Evolutionary conservation across 2,797 vertebrate species (phyloP).

Genomic region (Scomberomorus guttatus): DNA sequence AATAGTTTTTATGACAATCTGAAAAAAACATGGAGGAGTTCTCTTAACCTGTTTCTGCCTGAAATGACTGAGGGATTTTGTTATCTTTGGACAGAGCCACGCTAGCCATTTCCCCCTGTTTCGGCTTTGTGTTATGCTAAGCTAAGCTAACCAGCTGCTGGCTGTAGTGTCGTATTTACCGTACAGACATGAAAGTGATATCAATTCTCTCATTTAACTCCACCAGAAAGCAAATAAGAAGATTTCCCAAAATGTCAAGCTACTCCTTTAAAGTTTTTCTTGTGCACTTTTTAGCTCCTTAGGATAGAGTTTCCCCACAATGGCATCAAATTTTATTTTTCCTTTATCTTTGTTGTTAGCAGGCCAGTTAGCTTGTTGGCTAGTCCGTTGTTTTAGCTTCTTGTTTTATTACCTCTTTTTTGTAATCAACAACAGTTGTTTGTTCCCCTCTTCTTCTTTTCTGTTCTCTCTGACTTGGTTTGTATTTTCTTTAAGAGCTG

Average conservation of each 20-base stretch:
- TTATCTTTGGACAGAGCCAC: too few relatives aligned
- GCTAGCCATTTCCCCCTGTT: not conserved
- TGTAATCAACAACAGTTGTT: not conserved
- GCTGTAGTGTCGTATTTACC: not conserved
- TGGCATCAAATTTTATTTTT: too few relatives aligned
- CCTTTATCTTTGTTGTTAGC: not conserved
- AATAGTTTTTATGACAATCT: slow-evolving; percentile 43
- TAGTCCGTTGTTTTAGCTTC: not conserved
- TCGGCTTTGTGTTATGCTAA: not conserved
- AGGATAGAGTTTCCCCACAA: too few relatives aligned
- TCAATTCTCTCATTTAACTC: not conserved
- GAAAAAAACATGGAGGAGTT: slow-evolving; percentile 20
- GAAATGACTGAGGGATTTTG: slow-evolving; percentile 5
- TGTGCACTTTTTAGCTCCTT: not conserved
- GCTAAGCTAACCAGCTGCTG: not conserved
- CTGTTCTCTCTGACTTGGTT: not conserved
- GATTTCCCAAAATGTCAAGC: not conserved
- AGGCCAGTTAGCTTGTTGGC: not conserved
- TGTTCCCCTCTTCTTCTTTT: not conserved
- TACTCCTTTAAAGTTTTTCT: not conserved
- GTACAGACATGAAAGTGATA: not conserved
- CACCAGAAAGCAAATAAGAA: not conserved
- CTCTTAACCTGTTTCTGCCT: slow-evolving; percentile 16
- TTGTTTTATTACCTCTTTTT: not conserved
- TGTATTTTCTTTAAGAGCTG: not conserved